Base-by-base conservation (phyloP, 2,888 invertebrate genomes). In the Amphimallon solstitiale region DNA sequence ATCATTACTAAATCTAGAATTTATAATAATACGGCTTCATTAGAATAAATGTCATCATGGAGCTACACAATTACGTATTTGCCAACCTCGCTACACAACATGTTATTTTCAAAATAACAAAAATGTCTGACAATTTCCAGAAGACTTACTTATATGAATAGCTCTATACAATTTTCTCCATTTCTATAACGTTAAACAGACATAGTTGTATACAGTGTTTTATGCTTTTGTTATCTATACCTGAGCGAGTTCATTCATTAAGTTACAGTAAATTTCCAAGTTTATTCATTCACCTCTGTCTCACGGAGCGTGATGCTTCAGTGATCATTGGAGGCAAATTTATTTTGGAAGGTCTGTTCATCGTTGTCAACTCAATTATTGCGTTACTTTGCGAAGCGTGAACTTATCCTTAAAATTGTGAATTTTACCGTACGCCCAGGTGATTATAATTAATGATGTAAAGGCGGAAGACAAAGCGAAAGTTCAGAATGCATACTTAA, bases 201-300 rank as follows among this genome's bases (percentile, higher is more conserved):
- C 2, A 4, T 2, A 29, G 29, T 29, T 29, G 29, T 29, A 9
- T 29, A 29, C 29, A 29, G 29, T 29, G 9, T 29, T 29, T 29
- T 29, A 29, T 29, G 29, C 29, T 29, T 29, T 29, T 29, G 29
- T 29, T 29, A 29, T 3, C 5, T 9, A 29, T 29, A 29, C 29
- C 29, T 29, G 29, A 29, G 29, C 29, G 29, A 29, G 29, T 29
- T 29, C 29, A 29, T 49, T 49, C 48, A 49, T 49, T 29, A 49
- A 49, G 12, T 49, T 49, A 21, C 48, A 29, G 29, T 49, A 49
- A 49, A 23, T 49, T 48, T 49, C 14, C 14, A 49, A 29, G 23
- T 14, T 21, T 29, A 29, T 49, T 49, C 48, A 23, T 49, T 29
- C 23, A 29, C 48, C 48, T 49, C 29, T 49, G n/a, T 29, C n/a